Evolutionary conservation across 1,140 invertebrate species (phyloP).

Genomic region (Eriosoma lanigerum): DNA sequence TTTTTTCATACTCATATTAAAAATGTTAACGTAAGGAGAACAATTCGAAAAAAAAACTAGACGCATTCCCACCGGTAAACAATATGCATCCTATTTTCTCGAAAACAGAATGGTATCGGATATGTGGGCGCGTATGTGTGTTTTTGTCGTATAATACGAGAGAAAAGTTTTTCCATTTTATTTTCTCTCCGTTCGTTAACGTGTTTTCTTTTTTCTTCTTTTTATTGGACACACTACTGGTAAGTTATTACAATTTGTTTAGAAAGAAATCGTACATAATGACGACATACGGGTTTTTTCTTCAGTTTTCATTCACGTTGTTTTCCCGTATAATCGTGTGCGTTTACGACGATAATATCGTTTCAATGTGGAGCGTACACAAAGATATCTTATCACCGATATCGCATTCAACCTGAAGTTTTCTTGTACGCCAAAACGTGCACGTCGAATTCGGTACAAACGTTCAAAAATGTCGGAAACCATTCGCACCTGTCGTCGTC

Average conservation of each 20-base stretch:
- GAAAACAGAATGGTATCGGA: no score
- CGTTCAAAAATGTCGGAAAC: neutral
- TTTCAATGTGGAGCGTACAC: neutral
- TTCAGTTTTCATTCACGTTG: neutral
- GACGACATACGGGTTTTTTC: neutral
- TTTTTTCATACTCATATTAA: no score
- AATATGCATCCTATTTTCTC: no score
- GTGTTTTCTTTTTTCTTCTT: constrained; percentile 35
- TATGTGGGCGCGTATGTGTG: no score
- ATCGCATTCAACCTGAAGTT: neutral
- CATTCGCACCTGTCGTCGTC: neutral
- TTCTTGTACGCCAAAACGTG: neutral
- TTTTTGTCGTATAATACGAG: neutral
- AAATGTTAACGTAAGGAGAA: no score
- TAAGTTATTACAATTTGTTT: constrained; percentile 27
- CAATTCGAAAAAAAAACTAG: no score
- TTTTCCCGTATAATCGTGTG: neutral
- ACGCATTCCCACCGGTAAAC: no score
- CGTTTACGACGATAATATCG: neutral
- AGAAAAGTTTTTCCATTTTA: constrained; percentile 13
- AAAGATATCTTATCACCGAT: no score
- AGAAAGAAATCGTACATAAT: constrained; percentile 25
- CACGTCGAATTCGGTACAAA: neutral
- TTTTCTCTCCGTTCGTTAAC: constrained; percentile 23
- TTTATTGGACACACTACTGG: neutral